phyloP scores from a whole-genome alignment of 2,888 invertebrate species.

The Agriopis marginaria region DNA sequence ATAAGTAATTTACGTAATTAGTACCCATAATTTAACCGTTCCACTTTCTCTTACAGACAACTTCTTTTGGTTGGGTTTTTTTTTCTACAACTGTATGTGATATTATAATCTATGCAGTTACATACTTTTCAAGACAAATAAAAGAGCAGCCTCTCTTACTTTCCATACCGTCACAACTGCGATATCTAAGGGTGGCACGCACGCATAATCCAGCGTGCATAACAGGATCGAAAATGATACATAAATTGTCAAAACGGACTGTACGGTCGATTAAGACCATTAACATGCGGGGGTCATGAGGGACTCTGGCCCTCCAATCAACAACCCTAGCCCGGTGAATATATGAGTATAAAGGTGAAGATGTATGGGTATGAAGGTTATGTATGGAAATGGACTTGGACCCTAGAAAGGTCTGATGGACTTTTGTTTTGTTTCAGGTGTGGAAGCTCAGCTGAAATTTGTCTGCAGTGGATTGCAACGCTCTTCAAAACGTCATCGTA shows the following conservation, averaged over 20 bases:
- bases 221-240: constrained; percentile 86
- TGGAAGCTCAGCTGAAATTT: neutral
- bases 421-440: constrained; percentile 32
- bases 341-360: constrained; percentile 21
- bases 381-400: constrained; percentile 23
- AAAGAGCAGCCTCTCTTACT: neutral
- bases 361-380: constrained; percentile 19
- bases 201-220: constrained; percentile 79
- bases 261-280: constrained; percentile 83
- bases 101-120: too few species aligned
- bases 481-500: neutral
- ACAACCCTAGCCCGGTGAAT: constrained; percentile 30
- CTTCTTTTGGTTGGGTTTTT: too few species aligned
- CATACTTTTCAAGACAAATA: neutral
- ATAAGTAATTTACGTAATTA: too few species aligned
- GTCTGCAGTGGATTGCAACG: neutral
- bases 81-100: too few species aligned
- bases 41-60: too few species aligned
- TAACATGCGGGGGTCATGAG: constrained; percentile 80
- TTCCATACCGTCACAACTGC: constrained; percentile 9
- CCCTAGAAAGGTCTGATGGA: constrained; percentile 26
- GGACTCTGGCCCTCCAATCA: constrained; percentile 53
- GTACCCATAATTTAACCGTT: too few species aligned
- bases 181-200: constrained; percentile 56
- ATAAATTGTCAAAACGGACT: constrained; percentile 83